Conservation (phyloP, 2,113 vertebrate genomes). For the Varanus salvator region DNA sequence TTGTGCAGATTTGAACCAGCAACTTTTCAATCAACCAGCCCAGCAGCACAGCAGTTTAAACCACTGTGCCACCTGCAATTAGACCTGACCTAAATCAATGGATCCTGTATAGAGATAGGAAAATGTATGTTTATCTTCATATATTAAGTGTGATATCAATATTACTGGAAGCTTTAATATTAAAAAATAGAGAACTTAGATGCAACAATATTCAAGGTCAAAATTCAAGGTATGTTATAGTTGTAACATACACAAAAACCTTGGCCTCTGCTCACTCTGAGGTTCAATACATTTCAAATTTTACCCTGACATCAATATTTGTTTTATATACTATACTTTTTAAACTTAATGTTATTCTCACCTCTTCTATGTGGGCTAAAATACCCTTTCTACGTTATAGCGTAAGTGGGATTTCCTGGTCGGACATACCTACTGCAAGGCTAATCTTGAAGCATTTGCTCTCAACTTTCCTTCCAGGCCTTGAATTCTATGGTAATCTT, state of each 20-base stretch:
- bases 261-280: too few relatives aligned
- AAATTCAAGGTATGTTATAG: neutral
- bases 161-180: neutral
- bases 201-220: neutral
- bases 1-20: too few relatives aligned
- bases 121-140: neutral
- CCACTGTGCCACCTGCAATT: neutral
- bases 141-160: neutral
- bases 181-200: neutral
- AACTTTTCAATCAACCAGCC: too few relatives aligned
- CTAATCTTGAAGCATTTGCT: neutral
- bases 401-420: neutral
- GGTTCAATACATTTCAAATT: neutral
- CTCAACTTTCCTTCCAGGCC: neutral
- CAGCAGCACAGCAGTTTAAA: too few relatives aligned
- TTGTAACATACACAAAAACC: neutral
- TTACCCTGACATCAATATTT: neutral
- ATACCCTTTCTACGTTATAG: neutral
- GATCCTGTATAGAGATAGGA: neutral
- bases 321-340: neutral
- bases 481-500: neutral
- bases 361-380: neutral
- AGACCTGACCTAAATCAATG: neutral
- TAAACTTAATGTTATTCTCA: neutral
- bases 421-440: neutral